Base-by-base conservation (phyloP, 2,888 invertebrate genomes). In the Cephus pulcher region DNA sequence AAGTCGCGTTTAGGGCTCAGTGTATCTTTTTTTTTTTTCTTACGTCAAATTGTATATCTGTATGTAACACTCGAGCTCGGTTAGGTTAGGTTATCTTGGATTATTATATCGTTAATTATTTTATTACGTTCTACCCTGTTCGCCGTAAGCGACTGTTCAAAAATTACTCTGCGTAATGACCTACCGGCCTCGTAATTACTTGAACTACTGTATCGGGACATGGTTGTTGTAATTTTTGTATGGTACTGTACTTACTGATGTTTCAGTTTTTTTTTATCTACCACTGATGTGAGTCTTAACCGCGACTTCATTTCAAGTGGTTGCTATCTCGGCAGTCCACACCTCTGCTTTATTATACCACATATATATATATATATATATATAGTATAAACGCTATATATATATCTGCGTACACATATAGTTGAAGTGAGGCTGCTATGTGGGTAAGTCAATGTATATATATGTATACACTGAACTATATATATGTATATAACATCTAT, bases 321-420 rank as follows among this genome's bases (percentile, higher is more conserved):
- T 37, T 82, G 83, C 82, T 85, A 88, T 88, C 86, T 85, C 80
- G 78, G 77, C 80, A 79, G 81, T 82, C 83, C 81, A 82, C 84
- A 82, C 86, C 83, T 86, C 82, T 85, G 83, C 81, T 86, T 84
- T 86, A 86, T 84, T 83, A 81, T 84, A 79, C 35, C 30, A 30
- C 30, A 30, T 30, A 30, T 30, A 30, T 30, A 30, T 30, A 30
- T 81, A 80, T 82, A 83, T 76, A 30, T 71, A 76, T 40, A 40
- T 35, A 34, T 34, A 6, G 34, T 37, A 37, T 37, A 12, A 12
- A 12, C 12, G 35, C 12, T 35, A 12, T 35, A 35, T 37, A 34
- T 34, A 6, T 34, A 15, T 11, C 1, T 71, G 11, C 30, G 32
- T 6, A 1, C 12, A n/a, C 74, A 77, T 74, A 69, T 56, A 78